Conservation (phyloP, 2,113 vertebrate genomes). For the Leuciscus idus region DNA sequence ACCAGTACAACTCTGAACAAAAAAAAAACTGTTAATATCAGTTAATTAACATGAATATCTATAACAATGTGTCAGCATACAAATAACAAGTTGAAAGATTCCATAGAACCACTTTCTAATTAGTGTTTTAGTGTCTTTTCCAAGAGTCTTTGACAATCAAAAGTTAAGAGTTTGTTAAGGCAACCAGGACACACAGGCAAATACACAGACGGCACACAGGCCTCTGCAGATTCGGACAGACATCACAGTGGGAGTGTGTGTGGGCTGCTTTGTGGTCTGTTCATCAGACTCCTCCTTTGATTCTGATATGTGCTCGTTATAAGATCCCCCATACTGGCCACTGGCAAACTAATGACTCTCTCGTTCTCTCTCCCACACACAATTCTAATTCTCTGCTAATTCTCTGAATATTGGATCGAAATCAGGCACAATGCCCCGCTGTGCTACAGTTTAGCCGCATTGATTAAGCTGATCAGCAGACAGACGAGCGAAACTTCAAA, state of each 20-base stretch:
- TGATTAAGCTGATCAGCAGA: constrained; percentile 7
- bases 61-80: constrained; percentile 10
- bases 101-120: not conserved
- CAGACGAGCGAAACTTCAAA: not conserved
- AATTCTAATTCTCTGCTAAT: not conserved
- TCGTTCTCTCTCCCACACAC: not conserved
- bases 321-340: constrained; percentile 31
- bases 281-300: constrained; percentile 42
- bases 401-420: constrained; percentile 7
- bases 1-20: not conserved
- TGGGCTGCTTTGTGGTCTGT: constrained; percentile 34
- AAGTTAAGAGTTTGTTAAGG: constrained; percentile 16
- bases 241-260: constrained; percentile 34
- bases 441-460: not conserved
- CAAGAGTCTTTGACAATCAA: not conserved
- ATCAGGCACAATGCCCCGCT: not conserved
- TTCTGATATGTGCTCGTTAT: constrained; percentile 43
- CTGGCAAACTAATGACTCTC: constrained; percentile 35
- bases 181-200: not conserved
- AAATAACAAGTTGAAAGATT: not conserved
- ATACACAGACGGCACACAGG: constrained; percentile 4
- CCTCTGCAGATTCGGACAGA: not conserved
- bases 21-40: not conserved
- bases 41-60: constrained; percentile 28
- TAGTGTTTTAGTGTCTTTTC: not conserved